phyloP scores from a whole-genome alignment of 2,888 invertebrate genomes.

The Hymenopus coronatus region DNA sequence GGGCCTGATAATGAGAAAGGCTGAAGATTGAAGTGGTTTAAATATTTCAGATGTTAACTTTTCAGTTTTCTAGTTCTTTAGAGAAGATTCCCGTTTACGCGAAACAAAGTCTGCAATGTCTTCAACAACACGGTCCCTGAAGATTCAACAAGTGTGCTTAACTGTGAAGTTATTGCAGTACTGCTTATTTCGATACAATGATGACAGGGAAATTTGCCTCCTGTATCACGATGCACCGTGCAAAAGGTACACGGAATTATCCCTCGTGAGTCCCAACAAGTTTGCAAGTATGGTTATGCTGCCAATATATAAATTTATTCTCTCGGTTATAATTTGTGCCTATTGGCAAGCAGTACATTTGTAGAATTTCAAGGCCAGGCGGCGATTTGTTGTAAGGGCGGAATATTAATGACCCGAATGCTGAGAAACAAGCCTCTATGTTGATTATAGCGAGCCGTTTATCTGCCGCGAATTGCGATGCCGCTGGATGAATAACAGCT shows the following conservation, averaged over 20 bases:
- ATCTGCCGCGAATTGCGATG: neutral
- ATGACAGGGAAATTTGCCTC: neutral
- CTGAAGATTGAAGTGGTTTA: too few species aligned
- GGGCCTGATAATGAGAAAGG: too few species aligned
- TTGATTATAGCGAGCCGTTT: neutral
- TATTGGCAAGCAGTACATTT: slow-evolving; percentile 9
- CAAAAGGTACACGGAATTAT: neutral
- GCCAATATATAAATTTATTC: neutral
- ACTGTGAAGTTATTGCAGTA: neutral
- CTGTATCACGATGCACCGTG: neutral
- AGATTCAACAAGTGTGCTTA: neutral
- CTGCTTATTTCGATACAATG: neutral
- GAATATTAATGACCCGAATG: slow-evolving; percentile 1
- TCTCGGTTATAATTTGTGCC: slow-evolving; percentile 2
- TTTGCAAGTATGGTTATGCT: neutral
- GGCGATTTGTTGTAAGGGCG: neutral
- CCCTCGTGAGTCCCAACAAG: neutral
- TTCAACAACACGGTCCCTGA: neutral
- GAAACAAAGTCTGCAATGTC: too few species aligned
- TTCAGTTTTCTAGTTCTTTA: too few species aligned
- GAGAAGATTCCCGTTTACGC: too few species aligned
- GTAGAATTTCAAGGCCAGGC: neutral
- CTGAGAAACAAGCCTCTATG: neutral
- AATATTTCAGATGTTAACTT: too few species aligned
- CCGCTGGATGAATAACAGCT: neutral